Evolutionary conservation across 2,888 invertebrate genomes (phyloP).

Genomic region (Mythimna lalbum): DNA sequence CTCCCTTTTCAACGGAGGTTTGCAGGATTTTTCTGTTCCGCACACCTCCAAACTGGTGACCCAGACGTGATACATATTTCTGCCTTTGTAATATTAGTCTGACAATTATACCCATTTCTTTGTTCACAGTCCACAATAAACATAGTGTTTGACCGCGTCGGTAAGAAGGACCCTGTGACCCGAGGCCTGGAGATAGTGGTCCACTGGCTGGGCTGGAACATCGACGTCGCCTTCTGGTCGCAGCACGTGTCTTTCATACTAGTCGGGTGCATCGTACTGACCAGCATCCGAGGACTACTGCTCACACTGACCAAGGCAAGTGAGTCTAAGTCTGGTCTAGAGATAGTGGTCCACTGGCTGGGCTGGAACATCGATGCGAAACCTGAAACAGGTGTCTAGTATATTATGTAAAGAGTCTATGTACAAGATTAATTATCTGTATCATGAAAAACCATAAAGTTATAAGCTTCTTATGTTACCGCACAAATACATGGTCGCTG

Average conservation of each 20-base stretch:
- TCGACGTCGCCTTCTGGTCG: slow-evolving; percentile 99
- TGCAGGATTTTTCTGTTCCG: too few species aligned
- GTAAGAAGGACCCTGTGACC: slow-evolving; percentile 99
- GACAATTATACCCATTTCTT: not conserved
- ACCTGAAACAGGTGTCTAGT: too few species aligned
- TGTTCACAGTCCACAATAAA: slow-evolving; percentile 97
- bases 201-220: slow-evolving; percentile 98
- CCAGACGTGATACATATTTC: too few species aligned
- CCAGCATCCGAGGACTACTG: slow-evolving; percentile 98
- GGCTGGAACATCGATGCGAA: slow-evolving; percentile 95
- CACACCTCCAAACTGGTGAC: too few species aligned
- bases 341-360: slow-evolving; percentile 99
- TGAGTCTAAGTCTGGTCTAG: slow-evolving; percentile 84
- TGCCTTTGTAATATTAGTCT: too few species aligned
- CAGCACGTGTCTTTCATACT: slow-evolving; percentile 99
- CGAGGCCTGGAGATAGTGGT: slow-evolving; percentile 98
- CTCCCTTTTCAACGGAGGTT: too few species aligned
- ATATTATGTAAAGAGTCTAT: too few species aligned
- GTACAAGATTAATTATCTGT: too few species aligned
- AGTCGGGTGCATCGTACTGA: slow-evolving; percentile 99
- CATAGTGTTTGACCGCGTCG: slow-evolving; percentile 99
- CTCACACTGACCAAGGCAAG: slow-evolving; percentile 97
- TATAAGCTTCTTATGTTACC: too few species aligned
- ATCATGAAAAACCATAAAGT: too few species aligned
- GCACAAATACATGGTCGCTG: too few species aligned